A percentile compares a stretch with the other conserved stretches of the same genome.
Evolutionary conservation across 2,797 vertebrate genomes (phyloP).

Genomic region (Myiothlypis chrysogaster): DNA sequence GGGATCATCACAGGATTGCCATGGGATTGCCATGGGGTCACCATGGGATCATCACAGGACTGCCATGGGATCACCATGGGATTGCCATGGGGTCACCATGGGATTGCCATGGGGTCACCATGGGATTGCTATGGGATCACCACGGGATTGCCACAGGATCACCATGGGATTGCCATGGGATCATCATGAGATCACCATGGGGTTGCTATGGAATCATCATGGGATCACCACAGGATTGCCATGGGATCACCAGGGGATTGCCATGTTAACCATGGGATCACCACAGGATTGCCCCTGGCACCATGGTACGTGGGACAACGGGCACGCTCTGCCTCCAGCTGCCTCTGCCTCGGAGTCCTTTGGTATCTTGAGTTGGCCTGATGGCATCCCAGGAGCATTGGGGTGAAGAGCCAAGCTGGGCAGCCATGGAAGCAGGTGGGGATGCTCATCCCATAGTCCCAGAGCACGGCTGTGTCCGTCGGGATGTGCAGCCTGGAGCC

Average conservation of each 20-base stretch:
- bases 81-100: rapidly evolving
- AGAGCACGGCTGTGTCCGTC: rapidly evolving
- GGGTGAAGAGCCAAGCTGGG: neutral
- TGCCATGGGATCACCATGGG: rapidly evolving
- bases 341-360: neutral
- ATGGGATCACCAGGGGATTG: neutral
- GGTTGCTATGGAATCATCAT: too few relatives aligned
- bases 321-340: neutral
- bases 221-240: neutral
- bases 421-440: neutral
- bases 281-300: neutral
- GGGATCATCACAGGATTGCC: rapidly evolving
- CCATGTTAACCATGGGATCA: too few relatives aligned
- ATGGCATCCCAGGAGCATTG: neutral
- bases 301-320: neutral
- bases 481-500: neutral
- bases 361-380: slow-evolving; percentile 13
- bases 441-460: neutral
- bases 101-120: too few relatives aligned
- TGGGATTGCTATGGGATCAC: rapidly evolving
- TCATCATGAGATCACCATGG: neutral
- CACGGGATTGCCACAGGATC: rapidly evolving
- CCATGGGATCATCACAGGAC: rapidly evolving
- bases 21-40: rapidly evolving
- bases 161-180: neutral